These are phyloP conservation scores for Amphipoea oculea DNA, from an alignment of 2,888 invertebrate species.

Conservation along the genomic window DNA sequence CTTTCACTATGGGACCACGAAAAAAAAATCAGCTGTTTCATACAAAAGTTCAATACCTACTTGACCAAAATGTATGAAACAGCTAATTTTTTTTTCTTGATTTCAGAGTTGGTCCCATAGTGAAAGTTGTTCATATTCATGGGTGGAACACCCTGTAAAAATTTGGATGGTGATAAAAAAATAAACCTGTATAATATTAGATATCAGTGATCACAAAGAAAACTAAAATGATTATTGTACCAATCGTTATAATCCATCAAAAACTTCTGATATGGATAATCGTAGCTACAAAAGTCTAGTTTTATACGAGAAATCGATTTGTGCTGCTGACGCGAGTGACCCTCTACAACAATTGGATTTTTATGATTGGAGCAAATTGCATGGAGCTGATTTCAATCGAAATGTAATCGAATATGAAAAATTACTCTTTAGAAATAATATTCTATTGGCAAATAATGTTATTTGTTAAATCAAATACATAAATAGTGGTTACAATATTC, in stretches of 20 bases:
- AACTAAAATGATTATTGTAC: background rate
- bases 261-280: slow-evolving; percentile 39
- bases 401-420: slow-evolving; percentile 37
- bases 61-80: no score
- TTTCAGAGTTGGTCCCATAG: no score
- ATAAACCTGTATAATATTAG: background rate
- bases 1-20: no score
- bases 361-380: slow-evolving; percentile 54
- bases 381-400: slow-evolving; percentile 39
- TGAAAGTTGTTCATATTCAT: no score
- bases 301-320: slow-evolving; percentile 43
- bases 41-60: no score
- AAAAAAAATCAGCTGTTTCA: no score
- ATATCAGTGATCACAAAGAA: background rate
- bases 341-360: slow-evolving; percentile 47
- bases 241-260: slow-evolving; percentile 26
- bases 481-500: background rate
- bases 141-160: no score
- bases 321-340: slow-evolving; percentile 39
- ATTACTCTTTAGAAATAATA: slow-evolving; percentile 29
- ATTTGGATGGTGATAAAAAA: no score
- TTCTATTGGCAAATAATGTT: background rate
- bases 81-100: no score
- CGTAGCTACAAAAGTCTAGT: slow-evolving; percentile 27
- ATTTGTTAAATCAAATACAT: background rate